Base-by-base conservation (phyloP, 2,797 vertebrate genomes). In the Crocidura indochinensis region DNA sequence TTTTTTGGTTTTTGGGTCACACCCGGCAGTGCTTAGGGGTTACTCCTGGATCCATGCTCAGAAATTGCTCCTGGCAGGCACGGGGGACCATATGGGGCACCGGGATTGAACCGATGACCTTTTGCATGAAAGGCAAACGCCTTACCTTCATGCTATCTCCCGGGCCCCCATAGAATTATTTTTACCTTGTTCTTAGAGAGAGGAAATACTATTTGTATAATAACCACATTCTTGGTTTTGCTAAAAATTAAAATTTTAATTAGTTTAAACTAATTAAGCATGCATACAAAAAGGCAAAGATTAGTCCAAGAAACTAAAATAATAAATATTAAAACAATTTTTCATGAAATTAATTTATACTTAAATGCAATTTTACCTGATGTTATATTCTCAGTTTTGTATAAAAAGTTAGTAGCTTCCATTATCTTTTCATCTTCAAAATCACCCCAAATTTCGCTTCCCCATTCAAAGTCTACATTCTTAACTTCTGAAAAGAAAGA, bases 371-470 rank as follows among this genome's bases (percentile, higher is more conserved):
- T 29, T 93, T 95, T 98, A 98, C 98, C 98, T 97, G 96, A 94
- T 91, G 81, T 82, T 89, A 64, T 91, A 77, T 92, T 90, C 88
- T 96, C 95, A 80, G 92, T 62, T 91, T 92, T 71, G 77, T 46
- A 77, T 22, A 83, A 90, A 78, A 97, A 97, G 91, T 95, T 97
- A 44, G 98, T 98, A 69, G 98, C 98, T 92, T 95, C 90, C 93
- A 98, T 85, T 96, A 99, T 97, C 90, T 97, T 98, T 26, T 98
- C 98, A 65, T 99, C 99, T 95, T 99, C 98, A 96, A 99, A 99
- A 97, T 99, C 98, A 81, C 97, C 98, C 99, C 99, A 99, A 97
- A 98, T 96, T 60, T 99, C 99, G 97, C 98, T 96, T 97, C 98
- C 98, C 12, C 99, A 98, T 96, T 99, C 98, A 96, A 99, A 99